phyloP scores from a whole-genome alignment of 2,888 invertebrate genomes.

The Scrobipalpa costella region DNA sequence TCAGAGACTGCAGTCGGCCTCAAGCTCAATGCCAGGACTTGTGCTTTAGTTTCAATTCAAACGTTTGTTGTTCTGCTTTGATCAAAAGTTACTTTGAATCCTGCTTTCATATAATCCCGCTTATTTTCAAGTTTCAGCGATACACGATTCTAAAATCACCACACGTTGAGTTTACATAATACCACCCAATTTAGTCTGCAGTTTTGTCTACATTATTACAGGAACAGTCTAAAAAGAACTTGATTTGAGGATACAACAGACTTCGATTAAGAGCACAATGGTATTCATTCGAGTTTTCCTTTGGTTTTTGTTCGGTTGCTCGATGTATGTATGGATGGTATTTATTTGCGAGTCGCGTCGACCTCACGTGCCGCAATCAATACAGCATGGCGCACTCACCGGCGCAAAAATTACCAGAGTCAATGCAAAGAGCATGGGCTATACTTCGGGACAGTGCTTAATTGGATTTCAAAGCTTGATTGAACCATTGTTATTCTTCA shows the following conservation, averaged over 20 bases:
- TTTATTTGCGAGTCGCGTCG: conserved; percentile 55
- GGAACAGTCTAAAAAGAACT: not conserved
- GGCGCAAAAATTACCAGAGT: conserved; percentile 36
- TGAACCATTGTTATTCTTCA: not conserved
- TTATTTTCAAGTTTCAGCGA: not conserved
- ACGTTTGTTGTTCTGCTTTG: conserved; percentile 8
- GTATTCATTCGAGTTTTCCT: not conserved
- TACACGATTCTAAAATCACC: not conserved
- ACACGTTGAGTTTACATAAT: not conserved
- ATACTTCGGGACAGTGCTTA: not conserved
- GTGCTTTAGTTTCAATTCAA: conserved; percentile 5
- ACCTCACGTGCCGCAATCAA: conserved; percentile 60
- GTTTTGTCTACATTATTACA: not conserved
- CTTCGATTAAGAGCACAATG: not conserved
- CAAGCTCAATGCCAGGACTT: conserved; percentile 25
- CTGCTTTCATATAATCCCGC: not conserved
- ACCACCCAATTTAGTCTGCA: not conserved
- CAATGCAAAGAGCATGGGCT: not conserved
- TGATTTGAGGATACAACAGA: not conserved
- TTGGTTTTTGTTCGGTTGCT: conserved; percentile 47
- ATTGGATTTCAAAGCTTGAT: not conserved
- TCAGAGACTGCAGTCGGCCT: conserved; percentile 35
- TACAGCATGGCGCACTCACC: conserved; percentile 50
- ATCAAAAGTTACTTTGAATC: not conserved
- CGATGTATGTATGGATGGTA: conserved; percentile 50